phyloP scores from a whole-genome alignment of 1,140 invertebrate genomes.

The Thaumatotibia leucotreta region DNA sequence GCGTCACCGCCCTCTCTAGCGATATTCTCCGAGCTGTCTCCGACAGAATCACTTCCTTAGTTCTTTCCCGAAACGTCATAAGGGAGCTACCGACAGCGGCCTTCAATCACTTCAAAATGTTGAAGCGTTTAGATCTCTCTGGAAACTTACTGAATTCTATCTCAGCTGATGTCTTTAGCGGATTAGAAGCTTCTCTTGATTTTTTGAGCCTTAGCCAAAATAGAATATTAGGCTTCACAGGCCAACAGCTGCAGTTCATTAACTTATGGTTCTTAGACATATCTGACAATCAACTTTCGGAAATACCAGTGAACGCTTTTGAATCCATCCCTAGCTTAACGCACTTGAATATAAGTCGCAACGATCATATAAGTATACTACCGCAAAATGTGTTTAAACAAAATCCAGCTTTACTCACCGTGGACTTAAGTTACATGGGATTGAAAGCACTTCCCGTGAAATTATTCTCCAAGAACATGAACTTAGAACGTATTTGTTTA shows the following conservation, averaged over 20 bases:
- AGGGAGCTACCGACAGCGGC: conserved; percentile 88
- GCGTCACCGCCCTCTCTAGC: conserved; percentile 89
- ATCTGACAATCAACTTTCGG: conserved; percentile 86
- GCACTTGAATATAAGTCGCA: conserved; percentile 87
- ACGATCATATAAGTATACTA: conserved; percentile 81
- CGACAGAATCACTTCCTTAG: conserved; percentile 79
- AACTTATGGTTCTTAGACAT: conserved; percentile 85
- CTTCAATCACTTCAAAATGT: conserved; percentile 86
- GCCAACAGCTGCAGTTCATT: conserved; percentile 80
- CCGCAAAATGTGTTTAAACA: conserved; percentile 78
- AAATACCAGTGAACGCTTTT: conserved; percentile 83
- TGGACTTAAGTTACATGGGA: conserved; percentile 86
- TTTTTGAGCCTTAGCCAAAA: conserved; percentile 88
- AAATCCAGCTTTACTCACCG: conserved; percentile 77
- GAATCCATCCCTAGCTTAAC: conserved; percentile 81
- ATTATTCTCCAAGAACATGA: conserved; percentile 81
- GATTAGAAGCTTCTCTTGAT: conserved; percentile 84
- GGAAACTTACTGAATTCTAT: conserved; percentile 86
- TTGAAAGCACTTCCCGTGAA: conserved; percentile 84
- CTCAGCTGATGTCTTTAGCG: conserved; percentile 84
- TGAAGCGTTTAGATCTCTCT: conserved; percentile 86
- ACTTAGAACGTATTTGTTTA: conserved; percentile 81
- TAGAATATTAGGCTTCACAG: conserved; percentile 80
- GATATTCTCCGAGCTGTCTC: conserved; percentile 84
- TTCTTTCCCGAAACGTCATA: conserved; percentile 89